phyloP scores from a whole-genome alignment of 2,797 vertebrate genomes.

The Todus mexicanus region DNA sequence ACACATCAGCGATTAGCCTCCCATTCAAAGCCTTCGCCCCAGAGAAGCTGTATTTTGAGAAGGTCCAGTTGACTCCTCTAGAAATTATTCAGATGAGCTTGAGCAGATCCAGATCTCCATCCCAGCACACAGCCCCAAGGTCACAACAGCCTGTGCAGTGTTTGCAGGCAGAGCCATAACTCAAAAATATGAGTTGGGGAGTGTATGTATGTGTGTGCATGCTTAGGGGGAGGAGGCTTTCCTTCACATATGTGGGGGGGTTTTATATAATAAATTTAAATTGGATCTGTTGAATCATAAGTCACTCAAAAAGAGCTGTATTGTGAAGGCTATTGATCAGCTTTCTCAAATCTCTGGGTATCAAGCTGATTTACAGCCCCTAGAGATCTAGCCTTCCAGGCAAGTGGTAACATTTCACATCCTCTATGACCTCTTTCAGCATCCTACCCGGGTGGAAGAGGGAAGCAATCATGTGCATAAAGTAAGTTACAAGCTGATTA shows the following conservation, averaged over 20 bases:
- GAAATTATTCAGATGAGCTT: constrained; percentile 59
- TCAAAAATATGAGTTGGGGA: constrained; percentile 43
- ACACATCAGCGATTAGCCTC: constrained; percentile 32
- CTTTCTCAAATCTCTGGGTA: not conserved
- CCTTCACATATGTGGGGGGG: not conserved
- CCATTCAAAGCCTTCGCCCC: not conserved
- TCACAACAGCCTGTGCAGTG: constrained; percentile 11
- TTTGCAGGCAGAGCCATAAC: constrained; percentile 44
- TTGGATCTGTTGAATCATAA: not conserved
- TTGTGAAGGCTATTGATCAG: not conserved
- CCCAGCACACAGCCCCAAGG: not conserved
- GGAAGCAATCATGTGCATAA: not conserved
- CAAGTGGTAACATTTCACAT: not conserved
- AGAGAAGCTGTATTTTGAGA: constrained; percentile 47
- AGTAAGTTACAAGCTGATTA: not conserved
- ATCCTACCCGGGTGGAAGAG: not conserved
- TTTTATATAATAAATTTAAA: not conserved
- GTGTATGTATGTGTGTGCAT: not conserved
- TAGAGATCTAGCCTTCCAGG: not conserved
- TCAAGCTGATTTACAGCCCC: constrained; percentile 31
- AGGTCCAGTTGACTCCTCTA: constrained; percentile 54
- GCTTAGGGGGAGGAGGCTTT: not conserved
- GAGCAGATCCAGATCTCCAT: constrained; percentile 52
- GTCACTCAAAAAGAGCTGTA: not conserved
- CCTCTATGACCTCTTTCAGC: not conserved